These are phyloP conservation scores for Penaeus monodon DNA, from an alignment of 2,888 invertebrate genomes.

Conservation along the genomic window DNA sequence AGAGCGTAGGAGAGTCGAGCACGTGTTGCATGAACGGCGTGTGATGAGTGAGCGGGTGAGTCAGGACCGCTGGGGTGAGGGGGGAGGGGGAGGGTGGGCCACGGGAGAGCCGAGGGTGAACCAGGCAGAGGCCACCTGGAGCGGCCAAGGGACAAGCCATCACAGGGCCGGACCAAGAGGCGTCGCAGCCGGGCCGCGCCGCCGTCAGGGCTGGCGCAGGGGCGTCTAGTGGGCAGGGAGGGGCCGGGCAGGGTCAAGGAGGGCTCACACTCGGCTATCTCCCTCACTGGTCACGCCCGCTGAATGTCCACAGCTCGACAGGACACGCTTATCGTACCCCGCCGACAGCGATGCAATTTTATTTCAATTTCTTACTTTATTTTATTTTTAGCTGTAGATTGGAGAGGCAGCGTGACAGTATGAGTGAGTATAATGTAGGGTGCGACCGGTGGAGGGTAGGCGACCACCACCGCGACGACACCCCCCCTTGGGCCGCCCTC, in stretches of 20 bases:
- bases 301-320: constrained; percentile 13
- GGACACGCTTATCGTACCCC: constrained; percentile 11
- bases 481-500: constrained; percentile 33
- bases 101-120: constrained; percentile 6
- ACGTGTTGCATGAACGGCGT: background rate
- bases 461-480: constrained; percentile 24
- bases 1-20: background rate
- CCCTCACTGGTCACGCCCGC: constrained; percentile 23
- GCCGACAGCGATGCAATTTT: constrained; percentile 7
- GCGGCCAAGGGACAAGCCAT: no score
- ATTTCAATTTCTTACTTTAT: constrained; percentile 8
- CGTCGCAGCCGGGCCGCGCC: background rate
- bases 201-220: background rate
- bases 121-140: no score
- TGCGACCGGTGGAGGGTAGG: constrained; percentile 41
- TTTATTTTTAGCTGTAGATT: constrained; percentile 35
- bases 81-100: background rate
- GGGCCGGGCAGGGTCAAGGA: background rate
- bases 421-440: constrained; percentile 53
- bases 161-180: no score
- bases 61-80: background rate
- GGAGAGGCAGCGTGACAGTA: constrained; percentile 37
- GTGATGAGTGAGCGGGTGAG: background rate
- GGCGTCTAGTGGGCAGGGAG: background rate
- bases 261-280: background rate